Conservation (phyloP, 2,113 vertebrate genomes). For the Hydrolagus affinis region DNA sequence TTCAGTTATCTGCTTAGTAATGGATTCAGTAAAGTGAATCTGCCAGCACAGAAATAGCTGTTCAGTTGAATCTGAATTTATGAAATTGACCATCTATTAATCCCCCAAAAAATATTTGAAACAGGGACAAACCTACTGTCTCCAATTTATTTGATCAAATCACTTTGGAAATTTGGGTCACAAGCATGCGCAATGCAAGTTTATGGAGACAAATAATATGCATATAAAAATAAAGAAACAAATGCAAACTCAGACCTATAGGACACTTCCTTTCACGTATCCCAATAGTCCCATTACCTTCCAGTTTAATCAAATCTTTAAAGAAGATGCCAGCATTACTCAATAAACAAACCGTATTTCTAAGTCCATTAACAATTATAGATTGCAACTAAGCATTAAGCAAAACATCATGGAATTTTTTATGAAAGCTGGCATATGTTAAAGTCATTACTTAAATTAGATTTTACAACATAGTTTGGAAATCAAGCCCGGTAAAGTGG, state of each 20-base stretch:
- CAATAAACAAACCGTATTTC: constrained; percentile 27
- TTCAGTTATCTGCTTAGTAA: constrained; percentile 14
- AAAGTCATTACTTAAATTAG: constrained; percentile 11
- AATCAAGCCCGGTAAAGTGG: not conserved
- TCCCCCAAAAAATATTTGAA: not conserved
- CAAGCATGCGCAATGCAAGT: not conserved
- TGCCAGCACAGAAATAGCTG: not conserved
- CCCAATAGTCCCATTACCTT: constrained; percentile 22
- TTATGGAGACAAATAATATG: constrained; percentile 15
- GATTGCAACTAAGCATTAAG: constrained; percentile 1
- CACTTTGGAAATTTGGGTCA: constrained; percentile 7
- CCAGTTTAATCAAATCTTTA: constrained; percentile 25
- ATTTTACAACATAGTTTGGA: constrained; percentile 9
- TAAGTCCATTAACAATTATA: constrained; percentile 21
- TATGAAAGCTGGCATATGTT: constrained; percentile 8
- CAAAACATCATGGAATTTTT: constrained; percentile 11
- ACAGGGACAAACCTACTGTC: constrained; percentile 27
- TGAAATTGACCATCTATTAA: constrained; percentile 4
- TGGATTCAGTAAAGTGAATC: not conserved
- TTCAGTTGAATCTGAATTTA: constrained; percentile 23
- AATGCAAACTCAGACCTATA: constrained; percentile 16
- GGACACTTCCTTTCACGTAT: not conserved
- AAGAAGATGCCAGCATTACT: constrained; percentile 26
- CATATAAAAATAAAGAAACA: constrained; percentile 8
- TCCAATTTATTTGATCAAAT: constrained; percentile 26